These are phyloP conservation scores for Harpegnathos saltator DNA, from an alignment of 1,140 invertebrate species.

Conservation along the genomic window DNA sequence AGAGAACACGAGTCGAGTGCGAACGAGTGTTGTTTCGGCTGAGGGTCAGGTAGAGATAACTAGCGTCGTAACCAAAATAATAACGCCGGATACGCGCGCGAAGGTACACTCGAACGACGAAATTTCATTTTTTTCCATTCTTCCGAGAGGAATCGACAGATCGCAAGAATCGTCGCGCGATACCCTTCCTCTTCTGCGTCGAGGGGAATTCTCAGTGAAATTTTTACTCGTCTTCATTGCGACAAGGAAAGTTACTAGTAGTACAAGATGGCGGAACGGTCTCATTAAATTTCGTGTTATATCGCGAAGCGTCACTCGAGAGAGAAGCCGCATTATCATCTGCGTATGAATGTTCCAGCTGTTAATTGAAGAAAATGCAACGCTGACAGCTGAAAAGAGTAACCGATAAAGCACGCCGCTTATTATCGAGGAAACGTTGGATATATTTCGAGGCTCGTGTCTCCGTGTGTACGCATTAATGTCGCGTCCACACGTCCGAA, in stretches of 20 bases:
- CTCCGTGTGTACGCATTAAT: too few species aligned
- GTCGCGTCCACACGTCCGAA: background rate
- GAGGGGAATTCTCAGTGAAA: too few species aligned
- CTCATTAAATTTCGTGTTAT: background rate
- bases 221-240: too few species aligned
- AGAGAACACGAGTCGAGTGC: background rate
- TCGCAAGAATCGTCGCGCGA: background rate
- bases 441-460: background rate
- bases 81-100: background rate
- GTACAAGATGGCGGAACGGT: slow-evolving; percentile 5
- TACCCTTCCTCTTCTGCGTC: background rate
- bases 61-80: background rate
- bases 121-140: background rate
- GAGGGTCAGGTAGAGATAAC: slow-evolving; percentile 15
- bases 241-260: slow-evolving; percentile 3
- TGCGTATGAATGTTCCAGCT: too few species aligned
- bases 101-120: slow-evolving; percentile 11
- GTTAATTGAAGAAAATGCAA: background rate
- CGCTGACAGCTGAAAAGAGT: background rate
- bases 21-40: too few species aligned
- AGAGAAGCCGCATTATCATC: background rate
- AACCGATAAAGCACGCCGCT: slow-evolving; percentile 4
- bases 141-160: slow-evolving; percentile 3
- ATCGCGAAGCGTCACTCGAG: background rate
- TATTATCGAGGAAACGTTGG: background rate